Percentiles rank a stretch among this genome's conserved stretches.
phyloP scores from a whole-genome alignment of 2,888 invertebrate species.

The Luperina nickerlii region DNA sequence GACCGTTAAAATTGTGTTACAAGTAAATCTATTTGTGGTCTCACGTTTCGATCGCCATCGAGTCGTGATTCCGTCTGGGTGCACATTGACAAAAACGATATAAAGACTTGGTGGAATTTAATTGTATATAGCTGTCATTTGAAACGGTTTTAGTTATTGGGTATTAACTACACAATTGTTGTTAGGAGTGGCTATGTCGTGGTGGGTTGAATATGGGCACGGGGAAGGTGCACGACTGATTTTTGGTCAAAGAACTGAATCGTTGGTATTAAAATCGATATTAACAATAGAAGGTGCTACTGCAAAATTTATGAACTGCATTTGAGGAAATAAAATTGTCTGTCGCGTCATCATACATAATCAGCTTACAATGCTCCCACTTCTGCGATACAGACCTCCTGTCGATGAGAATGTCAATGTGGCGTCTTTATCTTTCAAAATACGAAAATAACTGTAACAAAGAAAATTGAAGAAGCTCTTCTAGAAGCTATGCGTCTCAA shows the following conservation, averaged over 20 bases:
- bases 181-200: neutral
- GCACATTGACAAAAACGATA: slow-evolving; percentile 66
- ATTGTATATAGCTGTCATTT: slow-evolving; percentile 66
- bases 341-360: too few species aligned
- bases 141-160: slow-evolving; percentile 61
- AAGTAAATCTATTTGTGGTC: slow-evolving; percentile 75
- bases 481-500: neutral
- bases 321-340: neutral
- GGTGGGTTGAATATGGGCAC: neutral
- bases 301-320: neutral
- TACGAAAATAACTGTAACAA: neutral
- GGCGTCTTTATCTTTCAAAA: neutral
- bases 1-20: slow-evolving; percentile 75
- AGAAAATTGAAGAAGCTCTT: neutral
- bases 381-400: too few species aligned
- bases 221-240: too few species aligned
- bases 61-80: slow-evolving; percentile 69
- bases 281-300: neutral
- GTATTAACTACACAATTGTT: slow-evolving; percentile 27
- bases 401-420: too few species aligned
- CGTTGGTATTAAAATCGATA: neutral
- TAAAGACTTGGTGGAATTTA: slow-evolving; percentile 61
- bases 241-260: neutral
- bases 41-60: slow-evolving; percentile 75
- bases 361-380: too few species aligned